Conservation (phyloP, 2,888 invertebrate species). For the Drosophila paramelanica region DNA sequence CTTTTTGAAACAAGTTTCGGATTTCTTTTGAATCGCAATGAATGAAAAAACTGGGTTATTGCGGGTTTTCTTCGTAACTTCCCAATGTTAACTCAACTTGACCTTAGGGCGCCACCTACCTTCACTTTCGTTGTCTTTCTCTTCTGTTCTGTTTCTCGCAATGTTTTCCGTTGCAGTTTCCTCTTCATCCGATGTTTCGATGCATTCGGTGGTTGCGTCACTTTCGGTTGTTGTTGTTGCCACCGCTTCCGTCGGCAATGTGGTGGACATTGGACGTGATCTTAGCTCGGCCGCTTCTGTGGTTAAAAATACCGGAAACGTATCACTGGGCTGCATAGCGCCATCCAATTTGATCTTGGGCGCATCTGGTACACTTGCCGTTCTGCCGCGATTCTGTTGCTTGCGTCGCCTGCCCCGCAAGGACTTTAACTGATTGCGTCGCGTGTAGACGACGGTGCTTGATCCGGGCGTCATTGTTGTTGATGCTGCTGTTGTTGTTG, state of each 20-base stretch:
- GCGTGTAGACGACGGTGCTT: conserved; percentile 2
- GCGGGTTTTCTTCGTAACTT: not conserved
- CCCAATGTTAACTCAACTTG: not conserved
- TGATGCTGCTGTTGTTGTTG: not conserved
- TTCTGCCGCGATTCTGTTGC: not conserved
- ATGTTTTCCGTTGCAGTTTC: conserved; percentile 17
- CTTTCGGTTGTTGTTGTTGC: conserved; percentile 22
- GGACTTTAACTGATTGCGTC: conserved; percentile 28
- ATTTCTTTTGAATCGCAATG: not conserved
- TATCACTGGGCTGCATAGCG: conserved; percentile 55
- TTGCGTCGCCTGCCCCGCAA: conserved; percentile 7
- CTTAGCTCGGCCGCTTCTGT: conserved; percentile 19
- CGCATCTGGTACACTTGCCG: conserved; percentile 56
- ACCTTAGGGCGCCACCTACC: conserved; percentile 38
- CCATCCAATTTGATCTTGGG: conserved; percentile 59
- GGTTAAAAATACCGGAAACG: conserved; percentile 48
- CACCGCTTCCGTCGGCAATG: conserved; percentile 22
- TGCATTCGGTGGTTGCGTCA: conserved; percentile 25
- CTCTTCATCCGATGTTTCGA: conserved; percentile 28
- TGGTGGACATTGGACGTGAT: conserved; percentile 24
- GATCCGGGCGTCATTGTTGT: conserved; percentile 1
- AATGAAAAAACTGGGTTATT: not conserved
- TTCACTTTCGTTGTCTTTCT: conserved; percentile 20
- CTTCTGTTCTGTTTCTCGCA: not conserved
- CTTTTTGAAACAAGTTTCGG: too few species aligned